Evolutionary conservation across 2,797 vertebrate species (phyloP), one percentile per base, ranked within the genome.

Genomic region (Anisognathus igniventris): DNA sequence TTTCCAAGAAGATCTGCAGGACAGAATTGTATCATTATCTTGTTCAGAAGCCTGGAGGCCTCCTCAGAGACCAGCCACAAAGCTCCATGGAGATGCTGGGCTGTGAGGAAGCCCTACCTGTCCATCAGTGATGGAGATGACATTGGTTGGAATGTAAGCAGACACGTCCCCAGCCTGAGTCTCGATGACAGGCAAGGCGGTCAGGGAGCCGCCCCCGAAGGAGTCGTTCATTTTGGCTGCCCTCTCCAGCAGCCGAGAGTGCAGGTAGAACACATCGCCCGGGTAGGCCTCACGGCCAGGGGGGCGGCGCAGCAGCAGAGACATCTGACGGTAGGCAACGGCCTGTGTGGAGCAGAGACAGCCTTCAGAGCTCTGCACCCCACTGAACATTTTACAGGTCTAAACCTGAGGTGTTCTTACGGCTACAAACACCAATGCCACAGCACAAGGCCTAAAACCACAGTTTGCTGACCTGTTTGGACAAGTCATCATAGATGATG

Each of bases 291-390:
- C 99, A 12, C 99, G 99, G 51, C 99, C 99, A 0, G 99, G 99
- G 23, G 99, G 99, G 48, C 99, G 99, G 89, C 99, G 99, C 96
- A 99, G 98, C 97, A 99, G 97, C 97, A 99, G 98, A 39, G 99
- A 99, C 99, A 99, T 99, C 97, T 99, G 99, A 88, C 99, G 99
- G 92, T 99, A 99, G 93, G 99, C 99, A 44, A 99, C 99, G 24
- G 99, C 99, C 99, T 99, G 76, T 0, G 0, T 0, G 70, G 64
- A 1, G 42, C 45, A 35, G 40, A 86, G 6, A 5, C 56, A 62
- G 23, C 6, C 24, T 9, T 90, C 57, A 92, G 51, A 75, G 11
- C 84, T 50, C 66, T 70, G 40, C 1, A 56, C 7, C 16, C 33
- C 10, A 1, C 7, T 3, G 3, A 5, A 3, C 47, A 14, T 1